Evolutionary conservation across 53 echinoderm and acorn worm genomes (phyloP), one percentile per base, ranked within the genome.

Genomic region (Patiria pectinifera): DNA sequence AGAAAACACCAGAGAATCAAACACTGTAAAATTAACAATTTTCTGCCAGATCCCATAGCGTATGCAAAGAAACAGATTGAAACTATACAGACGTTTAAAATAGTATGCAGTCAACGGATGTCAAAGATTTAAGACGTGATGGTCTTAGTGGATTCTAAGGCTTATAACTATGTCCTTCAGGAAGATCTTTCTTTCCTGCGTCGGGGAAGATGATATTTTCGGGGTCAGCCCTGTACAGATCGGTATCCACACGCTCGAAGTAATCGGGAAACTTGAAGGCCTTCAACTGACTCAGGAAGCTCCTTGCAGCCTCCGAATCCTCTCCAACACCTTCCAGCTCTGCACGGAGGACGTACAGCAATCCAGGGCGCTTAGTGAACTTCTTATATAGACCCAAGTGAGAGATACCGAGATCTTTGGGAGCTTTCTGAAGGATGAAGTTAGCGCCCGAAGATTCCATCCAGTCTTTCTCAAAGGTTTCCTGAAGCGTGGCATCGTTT

Each of bases 381-480:
- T 92, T 87, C 76, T 92, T 88, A 80, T 92, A 94, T 8, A 94
- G 76, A 4, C 94, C 94, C 35, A 80, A 62, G 82, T 92, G 78
- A 18, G 77, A 45, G 25, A 94, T 76, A 62, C 92, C 94, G 21
- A 94, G 87, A 12, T 83, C 87, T 19, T 86, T 89, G 22, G 94
- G 94, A 11, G 92, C 92, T 16, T 83, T 92, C 48, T 89, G 44
- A n/a, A 85, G 72, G 59, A 94, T 92, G 87, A 92, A 92, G 79
- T 89, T 82, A 45, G 94, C 89, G 12, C 94, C 94, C 16, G 92
- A 92, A 21, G 86, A 83, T 47, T 78, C 85, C 63, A 45, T 87
- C 94, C 94, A 94, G 58, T 87, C 78, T 53, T 86, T 85, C 92
- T 94, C 94, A 59, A 94, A 94, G 14, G 86, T 22, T 26, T 92